phyloP scores from a whole-genome alignment of 2,888 invertebrate genomes.

The Cacoxenus indagator region DNA sequence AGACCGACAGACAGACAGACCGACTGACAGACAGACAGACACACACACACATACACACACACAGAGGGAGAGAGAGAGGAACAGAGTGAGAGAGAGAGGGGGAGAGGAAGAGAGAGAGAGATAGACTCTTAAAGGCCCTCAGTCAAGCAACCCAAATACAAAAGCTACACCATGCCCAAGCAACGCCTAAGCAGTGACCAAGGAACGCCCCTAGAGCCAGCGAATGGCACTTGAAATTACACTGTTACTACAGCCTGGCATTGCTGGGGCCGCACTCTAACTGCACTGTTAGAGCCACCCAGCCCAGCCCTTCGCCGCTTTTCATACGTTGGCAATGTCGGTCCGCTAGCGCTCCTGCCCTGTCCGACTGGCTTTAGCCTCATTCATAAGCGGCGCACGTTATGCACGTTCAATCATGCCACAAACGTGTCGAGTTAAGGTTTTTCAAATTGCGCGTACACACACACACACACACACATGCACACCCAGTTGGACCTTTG shows the following conservation, averaged over 20 bases:
- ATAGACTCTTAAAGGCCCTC: too few species aligned
- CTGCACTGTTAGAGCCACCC: not conserved
- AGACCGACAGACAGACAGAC: too few species aligned
- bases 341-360: too few species aligned
- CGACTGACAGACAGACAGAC: too few species aligned
- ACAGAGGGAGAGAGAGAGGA: too few species aligned
- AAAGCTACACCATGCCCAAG: conserved; percentile 24
- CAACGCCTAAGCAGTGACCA: conserved; percentile 14
- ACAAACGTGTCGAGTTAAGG: conserved; percentile 51
- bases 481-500: too few species aligned
- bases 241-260: not conserved
- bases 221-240: conserved; percentile 45
- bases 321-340: too few species aligned
- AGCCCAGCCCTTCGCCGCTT: too few species aligned
- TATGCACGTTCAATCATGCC: conserved; percentile 53
- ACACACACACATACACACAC: too few species aligned
- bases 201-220: not conserved
- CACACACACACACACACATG: not conserved
- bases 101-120: too few species aligned
- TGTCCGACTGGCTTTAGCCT: not conserved
- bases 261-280: not conserved
- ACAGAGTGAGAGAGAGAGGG: too few species aligned
- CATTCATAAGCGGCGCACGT: not conserved
- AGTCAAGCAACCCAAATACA: not conserved
- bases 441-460: not conserved